A percentile compares a stretch with the other conserved stretches of the same genome.
phyloP scores from a whole-genome alignment of 1,140 invertebrate genomes.

The Brachionus rubens region DNA sequence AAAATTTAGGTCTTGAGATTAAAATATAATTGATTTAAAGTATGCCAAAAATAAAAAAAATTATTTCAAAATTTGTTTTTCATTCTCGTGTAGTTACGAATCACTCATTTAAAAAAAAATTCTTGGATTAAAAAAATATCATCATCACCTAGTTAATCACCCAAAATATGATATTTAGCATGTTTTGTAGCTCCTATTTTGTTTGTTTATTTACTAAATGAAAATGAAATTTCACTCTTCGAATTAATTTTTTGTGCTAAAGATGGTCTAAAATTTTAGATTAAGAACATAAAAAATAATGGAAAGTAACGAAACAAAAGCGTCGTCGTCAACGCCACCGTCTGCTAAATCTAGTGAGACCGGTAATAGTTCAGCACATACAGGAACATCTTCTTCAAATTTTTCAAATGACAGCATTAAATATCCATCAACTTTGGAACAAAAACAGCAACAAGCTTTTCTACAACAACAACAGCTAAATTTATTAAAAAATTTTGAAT shows the following conservation, averaged over 20 bases:
- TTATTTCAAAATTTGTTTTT: no score
- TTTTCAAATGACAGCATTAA: slow-evolving; percentile 14
- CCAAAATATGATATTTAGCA: no score
- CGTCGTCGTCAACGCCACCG: not conserved
- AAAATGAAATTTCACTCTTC: not conserved
- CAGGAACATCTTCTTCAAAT: not conserved
- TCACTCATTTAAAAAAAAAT: no score
- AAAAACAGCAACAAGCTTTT: not conserved
- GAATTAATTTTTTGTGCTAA: not conserved
- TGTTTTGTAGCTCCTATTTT: no score
- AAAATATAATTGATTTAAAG: no score
- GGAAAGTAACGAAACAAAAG: not conserved
- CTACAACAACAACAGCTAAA: slow-evolving; percentile 18
- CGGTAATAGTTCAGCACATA: not conserved
- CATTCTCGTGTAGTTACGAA: no score
- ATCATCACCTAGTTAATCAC: no score
- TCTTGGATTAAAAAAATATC: no score
- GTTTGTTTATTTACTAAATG: no score
- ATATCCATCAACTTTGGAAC: slow-evolving; percentile 1
- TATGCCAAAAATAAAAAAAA: no score
- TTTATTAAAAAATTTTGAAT: slow-evolving; percentile 19
- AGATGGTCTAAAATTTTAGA: slow-evolving; percentile 33
- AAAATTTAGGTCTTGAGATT: no score
- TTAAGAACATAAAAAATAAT: not conserved
- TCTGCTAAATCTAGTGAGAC: not conserved